Evolutionary conservation across 2,888 invertebrate genomes (phyloP).

Genomic region (Sesia apiformis): DNA sequence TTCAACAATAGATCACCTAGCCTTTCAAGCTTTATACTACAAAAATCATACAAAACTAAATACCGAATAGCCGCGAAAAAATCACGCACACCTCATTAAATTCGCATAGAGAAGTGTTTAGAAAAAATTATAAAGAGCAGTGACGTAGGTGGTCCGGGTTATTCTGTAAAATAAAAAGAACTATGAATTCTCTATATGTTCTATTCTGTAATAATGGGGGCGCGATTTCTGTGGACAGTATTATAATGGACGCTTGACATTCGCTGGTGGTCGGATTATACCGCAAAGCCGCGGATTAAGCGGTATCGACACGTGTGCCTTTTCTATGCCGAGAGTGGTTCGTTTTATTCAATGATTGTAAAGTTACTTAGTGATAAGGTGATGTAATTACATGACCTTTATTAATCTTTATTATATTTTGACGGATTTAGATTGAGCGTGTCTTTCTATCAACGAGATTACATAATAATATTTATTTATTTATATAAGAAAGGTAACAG

Average conservation of each 20-base stretch:
- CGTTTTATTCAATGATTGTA: too few species aligned
- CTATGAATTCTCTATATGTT: too few species aligned
- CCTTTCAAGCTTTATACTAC: background rate
- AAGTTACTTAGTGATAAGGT: too few species aligned
- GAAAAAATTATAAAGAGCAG: slow-evolving; percentile 24
- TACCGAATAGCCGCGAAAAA: slow-evolving; percentile 50
- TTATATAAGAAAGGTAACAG: too few species aligned
- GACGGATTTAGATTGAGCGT: too few species aligned
- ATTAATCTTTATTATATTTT: too few species aligned
- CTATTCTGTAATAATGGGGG: slow-evolving; percentile 64
- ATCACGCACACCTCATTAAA: slow-evolving; percentile 68
- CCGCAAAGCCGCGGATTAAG: slow-evolving; percentile 59
- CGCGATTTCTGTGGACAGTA: slow-evolving; percentile 55
- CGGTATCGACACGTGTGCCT: slow-evolving; percentile 66
- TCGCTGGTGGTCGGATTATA: slow-evolving; percentile 67
- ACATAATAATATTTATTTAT: too few species aligned
- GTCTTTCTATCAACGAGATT: too few species aligned
- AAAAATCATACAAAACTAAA: slow-evolving; percentile 13
- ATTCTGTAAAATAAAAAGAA: slow-evolving; percentile 62
- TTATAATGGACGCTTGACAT: slow-evolving; percentile 36
- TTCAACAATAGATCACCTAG: too few species aligned
- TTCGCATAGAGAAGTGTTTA: slow-evolving; percentile 43
- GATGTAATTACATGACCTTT: too few species aligned
- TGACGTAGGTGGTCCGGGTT: slow-evolving; percentile 64
- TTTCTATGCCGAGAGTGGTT: slow-evolving; percentile 51